These are phyloP conservation scores for Fragum whitleyi DNA, from an alignment of 2,888 invertebrate genomes.

Conservation along the genomic window DNA sequence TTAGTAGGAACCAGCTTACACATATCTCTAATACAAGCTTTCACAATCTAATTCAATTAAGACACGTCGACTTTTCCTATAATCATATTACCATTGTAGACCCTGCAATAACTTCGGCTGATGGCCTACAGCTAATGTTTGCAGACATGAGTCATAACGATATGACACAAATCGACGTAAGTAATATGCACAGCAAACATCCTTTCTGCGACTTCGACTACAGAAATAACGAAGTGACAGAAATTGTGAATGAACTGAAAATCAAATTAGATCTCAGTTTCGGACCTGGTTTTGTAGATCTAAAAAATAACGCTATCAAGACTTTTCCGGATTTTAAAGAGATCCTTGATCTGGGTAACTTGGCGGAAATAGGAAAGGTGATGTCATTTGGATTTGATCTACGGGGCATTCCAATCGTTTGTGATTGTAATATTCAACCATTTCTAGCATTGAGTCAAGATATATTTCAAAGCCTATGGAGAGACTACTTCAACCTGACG, in stretches of 20 bases:
- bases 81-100: conserved; percentile 23
- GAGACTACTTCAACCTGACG: conserved; percentile 38
- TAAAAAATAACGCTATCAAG: conserved; percentile 34
- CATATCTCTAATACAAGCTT: conserved; percentile 36
- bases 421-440: conserved; percentile 55
- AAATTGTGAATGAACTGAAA: conserved; percentile 31
- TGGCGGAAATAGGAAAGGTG: conserved; percentile 39
- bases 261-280: conserved; percentile 33
- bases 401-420: conserved; percentile 35
- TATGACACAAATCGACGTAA: conserved; percentile 27
- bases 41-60: conserved; percentile 18
- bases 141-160: conserved; percentile 3
- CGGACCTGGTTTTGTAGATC: conserved; percentile 41
- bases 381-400: conserved; percentile 51
- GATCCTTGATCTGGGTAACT: conserved; percentile 28
- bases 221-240: conserved; percentile 43
- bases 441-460: conserved; percentile 33
- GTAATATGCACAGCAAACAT: conserved; percentile 33
- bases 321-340: conserved; percentile 48
- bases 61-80: conserved; percentile 10
- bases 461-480: conserved; percentile 41
- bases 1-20: conserved; percentile 16
- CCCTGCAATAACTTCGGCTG: background rate
- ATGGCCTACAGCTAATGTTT: background rate
- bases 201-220: conserved; percentile 44